Evolutionary conservation across 2,113 vertebrate species (phyloP).

Genomic region (Trogon surrucura): DNA sequence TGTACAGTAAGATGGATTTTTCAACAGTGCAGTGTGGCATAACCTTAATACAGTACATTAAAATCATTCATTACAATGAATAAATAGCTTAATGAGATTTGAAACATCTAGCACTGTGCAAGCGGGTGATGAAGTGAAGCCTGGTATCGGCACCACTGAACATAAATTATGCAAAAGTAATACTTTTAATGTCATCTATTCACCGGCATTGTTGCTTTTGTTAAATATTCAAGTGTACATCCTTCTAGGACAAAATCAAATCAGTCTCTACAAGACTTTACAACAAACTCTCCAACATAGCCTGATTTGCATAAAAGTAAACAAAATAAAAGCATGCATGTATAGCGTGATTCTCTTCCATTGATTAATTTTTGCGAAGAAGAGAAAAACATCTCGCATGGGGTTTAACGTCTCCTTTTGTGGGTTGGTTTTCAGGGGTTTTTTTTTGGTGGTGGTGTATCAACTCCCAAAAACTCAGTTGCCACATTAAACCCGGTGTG

Average conservation of each 20-base stretch:
- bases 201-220: constrained; percentile 74
- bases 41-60: constrained; percentile 77
- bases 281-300: constrained; percentile 64
- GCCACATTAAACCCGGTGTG: not conserved
- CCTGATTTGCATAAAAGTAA: constrained; percentile 50
- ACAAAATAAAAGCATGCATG: not conserved
- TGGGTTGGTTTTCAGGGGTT: not conserved
- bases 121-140: constrained; percentile 72
- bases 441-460: not conserved
- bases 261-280: constrained; percentile 76
- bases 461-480: not conserved
- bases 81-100: constrained; percentile 82
- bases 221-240: constrained; percentile 84
- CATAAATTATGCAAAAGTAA: constrained; percentile 86
- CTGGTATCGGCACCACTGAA: constrained; percentile 71
- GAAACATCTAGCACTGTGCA: constrained; percentile 65
- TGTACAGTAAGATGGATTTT: constrained; percentile 74
- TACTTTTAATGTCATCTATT: constrained; percentile 75
- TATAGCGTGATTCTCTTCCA: not conserved
- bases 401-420: not conserved
- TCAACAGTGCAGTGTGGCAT: constrained; percentile 72
- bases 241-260: constrained; percentile 82
- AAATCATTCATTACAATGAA: constrained; percentile 79
- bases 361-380: not conserved
- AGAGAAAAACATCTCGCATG: not conserved